Percentiles rank a stretch among this genome's conserved stretches.
Conservation (phyloP, 2,113 vertebrate genomes). For the Elanus axillaris region DNA sequence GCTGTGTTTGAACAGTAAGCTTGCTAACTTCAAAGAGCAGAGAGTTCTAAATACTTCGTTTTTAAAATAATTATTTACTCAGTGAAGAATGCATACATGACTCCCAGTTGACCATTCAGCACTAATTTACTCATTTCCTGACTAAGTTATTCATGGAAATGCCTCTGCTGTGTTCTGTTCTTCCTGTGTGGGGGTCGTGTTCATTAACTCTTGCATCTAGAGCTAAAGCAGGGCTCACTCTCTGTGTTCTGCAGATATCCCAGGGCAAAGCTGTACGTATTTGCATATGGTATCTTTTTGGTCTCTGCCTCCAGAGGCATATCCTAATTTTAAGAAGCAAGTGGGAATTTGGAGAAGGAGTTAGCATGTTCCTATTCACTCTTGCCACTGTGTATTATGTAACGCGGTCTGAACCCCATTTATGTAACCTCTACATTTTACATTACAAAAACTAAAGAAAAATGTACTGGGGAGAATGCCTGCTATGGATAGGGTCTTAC, state of each 20-base stretch:
- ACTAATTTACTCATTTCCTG: conserved; percentile 40
- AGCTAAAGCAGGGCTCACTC: neutral
- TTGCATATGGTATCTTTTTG: neutral
- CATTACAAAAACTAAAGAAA: neutral
- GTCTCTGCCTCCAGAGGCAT: neutral
- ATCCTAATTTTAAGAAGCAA: neutral
- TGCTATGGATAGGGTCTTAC: neutral
- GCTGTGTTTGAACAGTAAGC: neutral
- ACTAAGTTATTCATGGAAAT: conserved; percentile 1
- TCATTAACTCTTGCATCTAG: neutral
- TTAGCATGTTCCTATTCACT: neutral
- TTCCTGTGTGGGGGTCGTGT: neutral
- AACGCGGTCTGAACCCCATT: neutral
- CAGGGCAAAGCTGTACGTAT: neutral
- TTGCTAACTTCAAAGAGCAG: neutral
- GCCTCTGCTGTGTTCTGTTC: neutral
- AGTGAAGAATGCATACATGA: neutral
- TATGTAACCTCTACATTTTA: neutral
- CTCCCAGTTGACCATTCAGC: neutral
- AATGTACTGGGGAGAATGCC: neutral
- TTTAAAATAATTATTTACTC: conserved; percentile 22
- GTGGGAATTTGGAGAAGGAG: neutral
- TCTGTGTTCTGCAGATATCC: neutral
- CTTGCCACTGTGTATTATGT: fast-evolving
- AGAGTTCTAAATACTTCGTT: neutral